Evolutionary conservation across 2,113 vertebrate genomes (phyloP).

Genomic region (Pithys albifrons): DNA sequence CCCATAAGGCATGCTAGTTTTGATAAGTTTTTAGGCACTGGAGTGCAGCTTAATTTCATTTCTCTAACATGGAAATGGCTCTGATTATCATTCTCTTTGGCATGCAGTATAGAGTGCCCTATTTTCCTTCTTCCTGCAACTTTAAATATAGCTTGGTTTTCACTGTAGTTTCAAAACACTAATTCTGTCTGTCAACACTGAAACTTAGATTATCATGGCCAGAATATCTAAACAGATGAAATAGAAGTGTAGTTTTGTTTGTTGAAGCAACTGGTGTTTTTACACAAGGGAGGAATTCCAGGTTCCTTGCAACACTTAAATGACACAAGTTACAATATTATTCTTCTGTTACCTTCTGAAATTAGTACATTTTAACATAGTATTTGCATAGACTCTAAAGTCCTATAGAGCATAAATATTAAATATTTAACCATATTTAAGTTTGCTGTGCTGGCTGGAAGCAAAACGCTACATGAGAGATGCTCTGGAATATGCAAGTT

Average conservation of each 20-base stretch:
- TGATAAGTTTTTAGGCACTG: neutral
- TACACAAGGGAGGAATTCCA: neutral
- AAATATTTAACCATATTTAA: neutral
- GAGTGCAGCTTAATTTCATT: neutral
- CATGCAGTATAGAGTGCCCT: neutral
- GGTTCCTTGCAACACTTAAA: neutral
- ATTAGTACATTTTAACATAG: neutral
- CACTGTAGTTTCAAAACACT: neutral
- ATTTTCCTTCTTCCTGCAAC: neutral
- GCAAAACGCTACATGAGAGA: neutral
- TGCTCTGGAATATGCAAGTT: neutral
- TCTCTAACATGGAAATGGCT: neutral
- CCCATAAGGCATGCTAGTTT: neutral
- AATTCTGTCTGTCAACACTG: neutral
- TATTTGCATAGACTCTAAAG: neutral
- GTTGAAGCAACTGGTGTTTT: neutral
- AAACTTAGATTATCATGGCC: neutral
- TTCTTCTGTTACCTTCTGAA: neutral
- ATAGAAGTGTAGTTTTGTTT: neutral
- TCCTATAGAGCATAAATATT: neutral
- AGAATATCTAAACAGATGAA: neutral
- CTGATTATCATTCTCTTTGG: neutral
- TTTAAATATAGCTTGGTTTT: neutral
- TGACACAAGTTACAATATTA: neutral
- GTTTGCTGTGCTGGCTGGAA: neutral